Conservation (phyloP, 2,113 vertebrate species). For the Dromaius novaehollandiae region DNA sequence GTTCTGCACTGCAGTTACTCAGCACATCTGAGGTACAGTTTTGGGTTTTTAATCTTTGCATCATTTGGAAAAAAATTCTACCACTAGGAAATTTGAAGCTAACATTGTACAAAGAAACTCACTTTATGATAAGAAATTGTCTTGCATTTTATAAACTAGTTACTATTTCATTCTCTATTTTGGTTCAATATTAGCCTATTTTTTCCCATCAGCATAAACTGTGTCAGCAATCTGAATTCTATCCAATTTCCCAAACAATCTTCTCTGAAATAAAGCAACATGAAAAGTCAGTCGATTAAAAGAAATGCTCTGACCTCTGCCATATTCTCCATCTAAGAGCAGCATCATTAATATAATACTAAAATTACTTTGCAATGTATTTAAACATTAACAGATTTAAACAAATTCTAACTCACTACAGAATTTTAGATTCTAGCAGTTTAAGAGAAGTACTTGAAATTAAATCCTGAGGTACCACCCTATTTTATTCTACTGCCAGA, state of each 20-base stretch:
- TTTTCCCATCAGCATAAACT: background rate
- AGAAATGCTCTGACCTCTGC: background rate
- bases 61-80: background rate
- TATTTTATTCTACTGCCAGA: background rate
- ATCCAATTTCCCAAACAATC: constrained; percentile 18
- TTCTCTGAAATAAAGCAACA: background rate
- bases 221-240: background rate
- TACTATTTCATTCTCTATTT: background rate
- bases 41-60: background rate
- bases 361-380: background rate
- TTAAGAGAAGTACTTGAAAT: background rate
- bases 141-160: background rate
- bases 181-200: background rate
- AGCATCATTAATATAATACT: background rate
- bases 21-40: background rate
- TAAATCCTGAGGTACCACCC: background rate
- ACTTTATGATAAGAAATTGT: background rate
- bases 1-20: background rate
- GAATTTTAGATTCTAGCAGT: background rate
- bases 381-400: background rate
- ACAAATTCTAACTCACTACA: background rate
- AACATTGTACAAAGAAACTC: background rate
- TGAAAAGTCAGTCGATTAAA: constrained; percentile 6
- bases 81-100: background rate
- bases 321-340: background rate